Conservation (phyloP, 2,797 vertebrate genomes). For the Enteromius viviparus region DNA sequence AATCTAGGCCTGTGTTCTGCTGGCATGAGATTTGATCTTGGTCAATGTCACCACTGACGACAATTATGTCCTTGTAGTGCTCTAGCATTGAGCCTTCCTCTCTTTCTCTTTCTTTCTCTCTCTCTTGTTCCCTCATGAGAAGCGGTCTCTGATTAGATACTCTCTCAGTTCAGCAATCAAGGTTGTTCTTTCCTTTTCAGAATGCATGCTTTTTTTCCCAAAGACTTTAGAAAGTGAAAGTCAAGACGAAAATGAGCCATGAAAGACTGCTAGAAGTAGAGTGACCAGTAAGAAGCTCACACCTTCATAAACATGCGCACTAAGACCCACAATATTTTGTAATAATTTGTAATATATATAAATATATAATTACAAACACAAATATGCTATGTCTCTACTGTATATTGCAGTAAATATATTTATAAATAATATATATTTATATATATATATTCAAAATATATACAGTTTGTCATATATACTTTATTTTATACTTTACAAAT, state of each 20-base stretch:
- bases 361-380: no score
- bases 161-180: conserved; percentile 46
- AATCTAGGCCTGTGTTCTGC: conserved; percentile 42
- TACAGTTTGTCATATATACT: no score
- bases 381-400: no score
- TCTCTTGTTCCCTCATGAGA: conserved; percentile 32
- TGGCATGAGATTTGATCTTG: conserved; percentile 60
- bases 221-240: conserved; percentile 39
- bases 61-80: conserved; percentile 62
- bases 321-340: no score
- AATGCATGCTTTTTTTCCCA: conserved; percentile 12
- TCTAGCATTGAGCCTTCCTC: conserved; percentile 54
- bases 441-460: no score
- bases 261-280: background rate
- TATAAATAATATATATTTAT: no score
- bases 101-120: conserved; percentile 19
- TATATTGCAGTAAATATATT: no score
- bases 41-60: conserved; percentile 55
- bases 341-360: no score
- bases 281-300: background rate
- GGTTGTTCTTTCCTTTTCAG: conserved; percentile 38
- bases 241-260: background rate
- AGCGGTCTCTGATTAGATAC: conserved; percentile 34
- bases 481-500: no score
- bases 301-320: background rate